Percentiles rank a stretch among this genome's conserved stretches.
phyloP scores from a whole-genome alignment of 1,140 invertebrate species.

The Ptiloglossa arizonensis region DNA sequence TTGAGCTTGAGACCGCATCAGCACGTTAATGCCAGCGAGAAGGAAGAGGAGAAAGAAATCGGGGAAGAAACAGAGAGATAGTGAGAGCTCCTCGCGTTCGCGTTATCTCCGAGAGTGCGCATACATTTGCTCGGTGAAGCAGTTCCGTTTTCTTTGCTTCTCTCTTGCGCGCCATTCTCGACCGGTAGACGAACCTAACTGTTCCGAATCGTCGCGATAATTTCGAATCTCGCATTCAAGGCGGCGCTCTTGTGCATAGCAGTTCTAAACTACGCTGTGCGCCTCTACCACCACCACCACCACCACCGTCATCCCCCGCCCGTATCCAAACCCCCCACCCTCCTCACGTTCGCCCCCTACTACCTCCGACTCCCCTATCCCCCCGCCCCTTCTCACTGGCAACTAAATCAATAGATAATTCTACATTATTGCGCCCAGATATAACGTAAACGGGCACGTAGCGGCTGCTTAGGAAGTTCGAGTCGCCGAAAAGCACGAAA shows the following conservation, averaged over 20 bases:
- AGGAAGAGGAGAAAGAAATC: conserved; percentile 9
- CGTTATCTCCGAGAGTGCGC: conserved; percentile 71
- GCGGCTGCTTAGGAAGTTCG: conserved; percentile 30
- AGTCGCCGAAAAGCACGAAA: conserved; percentile 16
- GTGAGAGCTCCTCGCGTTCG: conserved; percentile 52
- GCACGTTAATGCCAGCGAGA: conserved; percentile 65
- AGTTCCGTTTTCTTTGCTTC: conserved; percentile 71
- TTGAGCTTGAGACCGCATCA: conserved; percentile 61
- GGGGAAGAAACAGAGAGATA: conserved; percentile 25
- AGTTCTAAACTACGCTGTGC: conserved; percentile 53
- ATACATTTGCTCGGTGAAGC: conserved; percentile 70
- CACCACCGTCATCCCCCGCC: not conserved
- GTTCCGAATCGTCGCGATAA: conserved; percentile 72
- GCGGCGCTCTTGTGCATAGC: conserved; percentile 44
- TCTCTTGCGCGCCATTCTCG: conserved; percentile 59
- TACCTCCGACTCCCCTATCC: no score
- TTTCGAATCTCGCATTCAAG: conserved; percentile 69
- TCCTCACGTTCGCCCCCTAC: not conserved
- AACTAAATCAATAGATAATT: conserved; percentile 66
- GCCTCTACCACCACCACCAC: not conserved
- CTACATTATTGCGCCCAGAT: conserved; percentile 46
- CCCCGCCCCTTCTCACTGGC: no score
- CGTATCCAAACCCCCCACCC: no score
- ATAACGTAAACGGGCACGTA: conserved; percentile 38
- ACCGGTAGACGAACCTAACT: conserved; percentile 73